phyloP scores from a whole-genome alignment of 2,797 vertebrate genomes.

The Chiroxiphia lanceolata region DNA sequence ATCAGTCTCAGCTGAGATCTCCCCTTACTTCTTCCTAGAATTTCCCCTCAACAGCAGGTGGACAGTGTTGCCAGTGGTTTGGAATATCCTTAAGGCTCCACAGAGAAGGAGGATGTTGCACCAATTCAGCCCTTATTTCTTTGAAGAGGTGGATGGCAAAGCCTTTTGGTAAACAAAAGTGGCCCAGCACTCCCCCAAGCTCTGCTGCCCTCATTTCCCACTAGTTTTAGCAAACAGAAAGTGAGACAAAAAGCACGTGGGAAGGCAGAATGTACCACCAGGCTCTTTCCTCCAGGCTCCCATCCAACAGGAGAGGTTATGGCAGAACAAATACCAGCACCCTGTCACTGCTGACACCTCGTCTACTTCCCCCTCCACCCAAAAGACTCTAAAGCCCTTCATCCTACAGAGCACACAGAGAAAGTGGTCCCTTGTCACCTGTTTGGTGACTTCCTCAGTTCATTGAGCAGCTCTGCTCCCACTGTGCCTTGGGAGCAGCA shows the following conservation, averaged over 20 bases:
- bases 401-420: neutral
- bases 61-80: neutral
- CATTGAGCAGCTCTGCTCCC: neutral
- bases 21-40: neutral
- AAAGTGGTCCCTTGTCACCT: neutral
- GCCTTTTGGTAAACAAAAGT: neutral
- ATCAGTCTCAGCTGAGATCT: neutral
- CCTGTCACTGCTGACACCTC: neutral
- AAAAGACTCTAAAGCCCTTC: neutral
- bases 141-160: neutral
- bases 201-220: conserved; percentile 19
- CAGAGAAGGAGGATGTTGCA: neutral
- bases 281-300: conserved; percentile 1
- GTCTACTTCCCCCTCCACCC: neutral
- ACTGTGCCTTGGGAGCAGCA: neutral
- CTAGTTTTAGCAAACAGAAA: neutral
- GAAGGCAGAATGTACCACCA: neutral
- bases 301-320: neutral
- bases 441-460: neutral
- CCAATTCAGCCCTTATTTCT: neutral
- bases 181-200: neutral
- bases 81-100: neutral
- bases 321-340: neutral
- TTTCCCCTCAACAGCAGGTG: neutral
- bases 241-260: neutral